These are phyloP conservation scores for Dipodomys stephensi DNA, from an alignment of 2,113 vertebrate genomes.

Conservation along the genomic window DNA sequence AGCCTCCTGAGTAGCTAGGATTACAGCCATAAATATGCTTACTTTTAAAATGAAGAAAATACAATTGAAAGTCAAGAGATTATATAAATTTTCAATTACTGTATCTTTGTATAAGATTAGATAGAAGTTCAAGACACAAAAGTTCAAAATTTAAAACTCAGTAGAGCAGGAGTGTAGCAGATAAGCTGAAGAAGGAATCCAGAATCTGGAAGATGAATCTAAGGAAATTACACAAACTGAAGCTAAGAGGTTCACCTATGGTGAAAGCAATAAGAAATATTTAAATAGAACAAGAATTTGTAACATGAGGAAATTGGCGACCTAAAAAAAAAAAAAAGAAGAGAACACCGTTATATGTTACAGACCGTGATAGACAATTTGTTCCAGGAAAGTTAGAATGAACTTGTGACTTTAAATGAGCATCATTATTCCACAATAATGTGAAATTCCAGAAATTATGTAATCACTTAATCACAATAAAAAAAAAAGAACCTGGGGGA, in stretches of 20 bases:
- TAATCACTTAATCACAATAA: too few relatives aligned
- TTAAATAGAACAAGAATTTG: background rate
- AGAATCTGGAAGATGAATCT: background rate
- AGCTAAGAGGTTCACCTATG: background rate
- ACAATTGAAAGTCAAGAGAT: background rate
- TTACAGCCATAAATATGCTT: too few relatives aligned
- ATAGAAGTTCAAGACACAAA: conserved; percentile 33
- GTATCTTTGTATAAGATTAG: background rate
- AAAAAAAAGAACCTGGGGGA: too few relatives aligned
- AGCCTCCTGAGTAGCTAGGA: too few relatives aligned
- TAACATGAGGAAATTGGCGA: background rate
- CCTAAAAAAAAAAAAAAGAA: too few relatives aligned
- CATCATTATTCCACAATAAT: too few relatives aligned
- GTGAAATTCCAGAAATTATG: too few relatives aligned
- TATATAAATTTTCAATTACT: background rate
- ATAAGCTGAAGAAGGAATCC: conserved; percentile 26
- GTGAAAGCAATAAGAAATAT: background rate
- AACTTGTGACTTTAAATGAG: too few relatives aligned
- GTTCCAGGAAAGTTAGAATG: too few relatives aligned
- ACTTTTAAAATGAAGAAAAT: background rate
- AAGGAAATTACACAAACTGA: background rate
- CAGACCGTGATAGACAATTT: too few relatives aligned
- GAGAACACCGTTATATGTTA: too few relatives aligned
- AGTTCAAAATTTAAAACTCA: background rate
- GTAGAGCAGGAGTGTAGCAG: background rate